These are phyloP conservation scores for Pachycephus smyrnensis DNA, from an alignment of 2,888 invertebrate species.

Conservation along the genomic window DNA sequence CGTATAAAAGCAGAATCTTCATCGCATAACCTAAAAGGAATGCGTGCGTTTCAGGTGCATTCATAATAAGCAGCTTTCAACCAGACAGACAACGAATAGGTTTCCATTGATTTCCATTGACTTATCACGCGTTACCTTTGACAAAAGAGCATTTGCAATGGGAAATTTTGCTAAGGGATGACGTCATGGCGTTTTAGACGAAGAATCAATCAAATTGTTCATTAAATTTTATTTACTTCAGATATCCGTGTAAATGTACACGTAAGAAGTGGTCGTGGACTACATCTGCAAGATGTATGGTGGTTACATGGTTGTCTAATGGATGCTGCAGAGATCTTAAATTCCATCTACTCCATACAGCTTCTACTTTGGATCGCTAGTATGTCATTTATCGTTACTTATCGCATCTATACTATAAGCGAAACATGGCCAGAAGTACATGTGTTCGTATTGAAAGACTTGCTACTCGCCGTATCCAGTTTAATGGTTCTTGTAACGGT, in stretches of 20 bases:
- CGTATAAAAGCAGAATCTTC: too few species aligned
- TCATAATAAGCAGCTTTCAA: too few species aligned
- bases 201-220: not conserved
- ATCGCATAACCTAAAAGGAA: too few species aligned
- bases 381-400: conserved; percentile 41
- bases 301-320: conserved; percentile 43
- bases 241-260: conserved; percentile 27
- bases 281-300: conserved; percentile 43
- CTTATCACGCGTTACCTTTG: too few species aligned
- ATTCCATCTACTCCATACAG: conserved; percentile 43
- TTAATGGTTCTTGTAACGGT: conserved; percentile 38
- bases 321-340: conserved; percentile 42
- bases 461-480: conserved; percentile 34
- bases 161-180: too few species aligned
- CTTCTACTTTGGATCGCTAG: conserved; percentile 44
- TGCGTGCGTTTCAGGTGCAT: too few species aligned
- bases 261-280: conserved; percentile 18
- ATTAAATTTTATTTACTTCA: conserved; percentile 10
- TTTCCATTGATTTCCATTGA: too few species aligned
- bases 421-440: conserved; percentile 18
- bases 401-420: conserved; percentile 44
- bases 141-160: too few species aligned
- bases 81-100: too few species aligned
- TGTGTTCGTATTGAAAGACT: conserved; percentile 30
- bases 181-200: too few species aligned